These are phyloP conservation scores for Mesitornis unicolor DNA, from an alignment of 2,113 vertebrate genomes.

Conservation along the genomic window DNA sequence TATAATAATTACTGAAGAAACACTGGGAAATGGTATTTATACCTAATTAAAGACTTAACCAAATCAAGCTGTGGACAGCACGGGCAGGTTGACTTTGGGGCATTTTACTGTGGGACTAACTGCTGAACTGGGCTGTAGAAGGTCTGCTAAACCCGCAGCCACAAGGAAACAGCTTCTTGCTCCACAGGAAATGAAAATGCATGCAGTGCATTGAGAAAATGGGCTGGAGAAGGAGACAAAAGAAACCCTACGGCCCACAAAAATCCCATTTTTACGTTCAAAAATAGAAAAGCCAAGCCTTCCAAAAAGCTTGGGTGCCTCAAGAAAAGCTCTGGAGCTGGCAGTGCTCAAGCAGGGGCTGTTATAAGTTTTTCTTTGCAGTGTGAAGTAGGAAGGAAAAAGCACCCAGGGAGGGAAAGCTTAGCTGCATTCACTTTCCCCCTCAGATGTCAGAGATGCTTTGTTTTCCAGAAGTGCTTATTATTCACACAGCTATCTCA, in stretches of 20 bases:
- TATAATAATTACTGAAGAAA: neutral
- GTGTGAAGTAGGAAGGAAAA: neutral
- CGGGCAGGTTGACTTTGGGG: neutral
- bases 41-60: neutral
- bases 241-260: neutral
- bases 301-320: neutral
- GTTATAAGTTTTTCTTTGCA: neutral
- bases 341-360: neutral
- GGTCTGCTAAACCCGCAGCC: neutral
- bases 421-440: neutral
- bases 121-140: neutral
- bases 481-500: constrained; percentile 1
- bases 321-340: neutral
- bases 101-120: neutral
- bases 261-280: neutral
- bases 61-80: neutral
- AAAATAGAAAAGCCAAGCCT: neutral
- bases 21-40: neutral
- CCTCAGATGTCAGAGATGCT: neutral
- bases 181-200: neutral
- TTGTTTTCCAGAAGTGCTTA: constrained; percentile 27
- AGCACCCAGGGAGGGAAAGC: neutral
- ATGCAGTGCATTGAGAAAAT: neutral
- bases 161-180: neutral
- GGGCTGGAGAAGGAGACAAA: neutral